Evolutionary conservation across 2,113 vertebrate species (phyloP).

Genomic region (Thomomys bottae): DNA sequence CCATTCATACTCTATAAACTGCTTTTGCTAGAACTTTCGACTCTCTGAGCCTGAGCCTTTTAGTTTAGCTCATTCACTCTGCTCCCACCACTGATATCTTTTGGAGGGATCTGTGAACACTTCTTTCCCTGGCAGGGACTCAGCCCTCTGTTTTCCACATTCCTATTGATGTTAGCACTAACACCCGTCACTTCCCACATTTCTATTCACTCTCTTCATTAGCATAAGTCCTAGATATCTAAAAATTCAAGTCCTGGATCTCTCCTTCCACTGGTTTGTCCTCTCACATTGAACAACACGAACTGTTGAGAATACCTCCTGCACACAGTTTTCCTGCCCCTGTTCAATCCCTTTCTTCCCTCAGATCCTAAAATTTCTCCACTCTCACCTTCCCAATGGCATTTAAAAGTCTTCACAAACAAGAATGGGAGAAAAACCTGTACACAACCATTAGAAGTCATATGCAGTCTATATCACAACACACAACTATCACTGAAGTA

Average conservation of each 20-base stretch:
- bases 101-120: not conserved
- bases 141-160: not conserved
- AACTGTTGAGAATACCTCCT: not conserved
- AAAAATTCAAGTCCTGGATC: not conserved
- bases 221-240: not conserved
- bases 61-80: not conserved
- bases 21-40: not conserved
- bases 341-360: not conserved
- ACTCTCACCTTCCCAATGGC: not conserved
- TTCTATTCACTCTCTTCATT: not conserved
- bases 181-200: not conserved
- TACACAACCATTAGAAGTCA: not conserved
- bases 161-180: not conserved
- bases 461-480: not conserved
- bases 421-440: not conserved
- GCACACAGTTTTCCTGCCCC: not conserved
- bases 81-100: not conserved
- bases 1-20: not conserved
- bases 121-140: not conserved
- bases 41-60: not conserved
- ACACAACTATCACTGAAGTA: not conserved
- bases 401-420: not conserved
- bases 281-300: not conserved
- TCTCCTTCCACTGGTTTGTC: not conserved
- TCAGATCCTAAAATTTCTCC: not conserved